A percentile compares a stretch with the other conserved stretches of the same genome.
These are phyloP conservation scores for Rostratula benghalensis DNA, from an alignment of 2,113 vertebrate genomes.

Conservation along the genomic window DNA sequence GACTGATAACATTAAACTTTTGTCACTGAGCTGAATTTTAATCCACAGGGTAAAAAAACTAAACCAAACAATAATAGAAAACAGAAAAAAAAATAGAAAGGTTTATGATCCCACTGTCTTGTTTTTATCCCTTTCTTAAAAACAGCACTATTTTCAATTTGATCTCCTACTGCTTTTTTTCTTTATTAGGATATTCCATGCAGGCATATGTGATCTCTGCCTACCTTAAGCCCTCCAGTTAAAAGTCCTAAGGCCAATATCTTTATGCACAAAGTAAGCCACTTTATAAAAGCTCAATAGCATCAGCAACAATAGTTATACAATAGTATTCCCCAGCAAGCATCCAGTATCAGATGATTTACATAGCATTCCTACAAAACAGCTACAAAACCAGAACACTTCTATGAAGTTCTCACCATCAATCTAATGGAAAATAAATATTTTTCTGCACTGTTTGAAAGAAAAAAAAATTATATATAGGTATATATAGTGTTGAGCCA, in stretches of 20 bases:
- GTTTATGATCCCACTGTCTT: background rate
- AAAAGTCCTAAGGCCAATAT: background rate
- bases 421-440: background rate
- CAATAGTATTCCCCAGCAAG: background rate
- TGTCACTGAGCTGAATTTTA: background rate
- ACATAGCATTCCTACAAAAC: background rate
- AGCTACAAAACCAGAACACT: background rate
- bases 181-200: background rate
- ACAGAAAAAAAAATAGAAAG: background rate
- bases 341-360: background rate
- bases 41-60: background rate
- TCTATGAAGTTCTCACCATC: background rate
- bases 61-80: background rate
- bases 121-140: background rate
- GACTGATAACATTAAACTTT: background rate
- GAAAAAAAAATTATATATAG: background rate
- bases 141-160: background rate
- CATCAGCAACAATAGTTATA: background rate
- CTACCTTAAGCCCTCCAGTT: background rate
- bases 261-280: background rate
- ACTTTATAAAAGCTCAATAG: slow-evolving; percentile 40
- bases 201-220: background rate
- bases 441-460: background rate
- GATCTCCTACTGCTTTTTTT: background rate
- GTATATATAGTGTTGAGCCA: background rate